phyloP scores from a whole-genome alignment of 2,113 vertebrate genomes.

The Chroicocephalus ridibundus region DNA sequence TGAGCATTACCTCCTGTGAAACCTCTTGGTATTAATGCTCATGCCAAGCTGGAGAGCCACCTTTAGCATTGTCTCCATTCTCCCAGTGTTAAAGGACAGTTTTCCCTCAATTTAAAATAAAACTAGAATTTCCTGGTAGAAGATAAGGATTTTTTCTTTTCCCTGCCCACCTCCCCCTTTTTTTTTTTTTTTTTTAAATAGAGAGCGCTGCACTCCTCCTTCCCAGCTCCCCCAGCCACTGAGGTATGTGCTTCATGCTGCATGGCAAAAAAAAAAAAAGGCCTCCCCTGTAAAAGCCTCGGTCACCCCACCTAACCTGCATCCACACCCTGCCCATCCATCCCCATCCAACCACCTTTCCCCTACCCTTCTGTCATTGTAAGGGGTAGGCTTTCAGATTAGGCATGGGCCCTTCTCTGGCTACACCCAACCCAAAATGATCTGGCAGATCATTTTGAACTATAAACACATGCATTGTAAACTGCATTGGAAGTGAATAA shows the following conservation, averaged over 20 bases:
- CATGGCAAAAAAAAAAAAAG: not conserved
- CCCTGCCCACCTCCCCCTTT: not conserved
- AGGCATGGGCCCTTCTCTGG: not conserved
- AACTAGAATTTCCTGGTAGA: not conserved
- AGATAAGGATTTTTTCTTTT: not conserved
- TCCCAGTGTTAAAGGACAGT: not conserved
- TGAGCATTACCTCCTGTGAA: not conserved
- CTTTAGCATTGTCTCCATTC: not conserved
- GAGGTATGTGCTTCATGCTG: fast-evolving
- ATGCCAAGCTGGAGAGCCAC: not conserved
- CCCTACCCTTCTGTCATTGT: not conserved
- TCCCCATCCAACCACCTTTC: not conserved
- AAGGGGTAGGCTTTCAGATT: not conserved
- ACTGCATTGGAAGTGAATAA: not conserved
- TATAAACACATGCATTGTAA: not conserved
- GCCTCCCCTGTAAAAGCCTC: not conserved
- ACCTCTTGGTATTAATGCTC: not conserved
- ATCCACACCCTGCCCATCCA: not conserved
- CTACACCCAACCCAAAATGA: not conserved
- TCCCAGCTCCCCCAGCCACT: not conserved
- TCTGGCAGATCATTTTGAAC: not conserved
- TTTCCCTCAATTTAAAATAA: not conserved
- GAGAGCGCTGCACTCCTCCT: not conserved
- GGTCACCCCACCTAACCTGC: fast-evolving
- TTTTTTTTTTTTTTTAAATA: not conserved